A percentile compares a stretch with the other conserved stretches of the same genome.
Evolutionary conservation across 1,140 invertebrate species (phyloP).

Genomic region (Hermetia illucens): DNA sequence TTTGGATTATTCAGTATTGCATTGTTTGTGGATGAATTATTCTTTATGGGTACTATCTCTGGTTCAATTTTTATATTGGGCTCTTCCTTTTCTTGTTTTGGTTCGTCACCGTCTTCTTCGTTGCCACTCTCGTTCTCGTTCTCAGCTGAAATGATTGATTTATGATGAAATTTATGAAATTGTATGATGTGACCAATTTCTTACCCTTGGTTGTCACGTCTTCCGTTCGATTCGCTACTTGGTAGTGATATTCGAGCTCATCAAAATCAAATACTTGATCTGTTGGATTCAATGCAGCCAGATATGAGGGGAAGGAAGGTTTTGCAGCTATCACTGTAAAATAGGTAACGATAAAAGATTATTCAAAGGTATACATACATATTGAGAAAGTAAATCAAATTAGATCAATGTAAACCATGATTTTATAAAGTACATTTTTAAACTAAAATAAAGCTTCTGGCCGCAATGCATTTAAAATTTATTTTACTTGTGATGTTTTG

Average conservation of each 20-base stretch:
- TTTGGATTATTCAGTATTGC: conserved; percentile 35
- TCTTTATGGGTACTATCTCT: conserved; percentile 9
- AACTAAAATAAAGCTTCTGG: too few relatives aligned
- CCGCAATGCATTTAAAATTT: too few relatives aligned
- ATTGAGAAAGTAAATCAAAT: too few relatives aligned
- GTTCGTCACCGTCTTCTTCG: conserved; percentile 21
- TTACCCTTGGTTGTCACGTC: conserved; percentile 37
- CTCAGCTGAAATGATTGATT: conserved; percentile 14
- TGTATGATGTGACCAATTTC: conserved; percentile 1
- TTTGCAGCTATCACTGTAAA: conserved; percentile 78
- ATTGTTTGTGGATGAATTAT: conserved; percentile 11
- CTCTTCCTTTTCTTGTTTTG: conserved; percentile 28
- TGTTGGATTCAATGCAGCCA: conserved; percentile 73
- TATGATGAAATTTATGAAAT: neutral
- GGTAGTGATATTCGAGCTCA: conserved; percentile 70
- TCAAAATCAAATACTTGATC: conserved; percentile 93
- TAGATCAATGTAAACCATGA: too few relatives aligned
- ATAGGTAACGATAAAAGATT: neutral
- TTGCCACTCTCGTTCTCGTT: conserved; percentile 24
- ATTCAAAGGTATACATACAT: too few relatives aligned
- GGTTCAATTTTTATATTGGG: conserved; percentile 32
- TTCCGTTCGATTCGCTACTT: conserved; percentile 47
- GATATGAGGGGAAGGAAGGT: conserved; percentile 61
- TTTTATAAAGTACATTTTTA: too few relatives aligned
- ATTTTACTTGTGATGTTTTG: too few relatives aligned